Conservation (phyloP, 64 coral and sea anemone genomes). For the Actinia equina region DNA sequence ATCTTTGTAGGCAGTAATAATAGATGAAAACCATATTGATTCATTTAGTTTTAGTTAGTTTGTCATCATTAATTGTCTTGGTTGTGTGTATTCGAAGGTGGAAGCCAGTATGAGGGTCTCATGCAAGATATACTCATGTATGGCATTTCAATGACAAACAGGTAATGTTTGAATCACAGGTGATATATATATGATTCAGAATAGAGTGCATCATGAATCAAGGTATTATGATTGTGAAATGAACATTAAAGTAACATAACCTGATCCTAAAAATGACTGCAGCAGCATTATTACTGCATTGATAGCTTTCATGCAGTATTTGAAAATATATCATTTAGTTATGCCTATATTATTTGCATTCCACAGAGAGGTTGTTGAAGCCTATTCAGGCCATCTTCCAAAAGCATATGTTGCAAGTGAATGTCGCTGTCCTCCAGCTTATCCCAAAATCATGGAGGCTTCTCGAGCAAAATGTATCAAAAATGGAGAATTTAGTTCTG, state of each 20-base stretch:
- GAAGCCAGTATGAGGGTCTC: constrained; percentile 77
- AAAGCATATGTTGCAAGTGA: constrained; percentile 63
- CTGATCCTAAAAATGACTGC: no score
- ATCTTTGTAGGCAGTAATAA: no score
- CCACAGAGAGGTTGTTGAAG: constrained; percentile 81
- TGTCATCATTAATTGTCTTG: no score
- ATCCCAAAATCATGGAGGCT: constrained; percentile 68
- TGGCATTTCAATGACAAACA: constrained; percentile 72
- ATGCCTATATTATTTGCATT: background rate
- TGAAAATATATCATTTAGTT: no score
- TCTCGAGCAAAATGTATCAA: constrained; percentile 75
- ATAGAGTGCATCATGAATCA: no score
- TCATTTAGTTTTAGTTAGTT: no score
- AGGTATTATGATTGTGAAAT: no score
- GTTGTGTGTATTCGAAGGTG: constrained; percentile 7
- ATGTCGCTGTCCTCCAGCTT: constrained; percentile 80
- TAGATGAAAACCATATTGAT: no score
- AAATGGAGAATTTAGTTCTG: background rate
- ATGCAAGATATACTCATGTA: constrained; percentile 90
- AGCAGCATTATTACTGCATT: no score
- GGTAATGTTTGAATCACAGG: constrained; percentile 15
- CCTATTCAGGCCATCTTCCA: constrained; percentile 64
- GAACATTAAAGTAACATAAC: no score
- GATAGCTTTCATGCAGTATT: no score
- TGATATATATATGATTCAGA: background rate